phyloP scores from a whole-genome alignment of 2,888 invertebrate genomes.

The Eilema sororculum region DNA sequence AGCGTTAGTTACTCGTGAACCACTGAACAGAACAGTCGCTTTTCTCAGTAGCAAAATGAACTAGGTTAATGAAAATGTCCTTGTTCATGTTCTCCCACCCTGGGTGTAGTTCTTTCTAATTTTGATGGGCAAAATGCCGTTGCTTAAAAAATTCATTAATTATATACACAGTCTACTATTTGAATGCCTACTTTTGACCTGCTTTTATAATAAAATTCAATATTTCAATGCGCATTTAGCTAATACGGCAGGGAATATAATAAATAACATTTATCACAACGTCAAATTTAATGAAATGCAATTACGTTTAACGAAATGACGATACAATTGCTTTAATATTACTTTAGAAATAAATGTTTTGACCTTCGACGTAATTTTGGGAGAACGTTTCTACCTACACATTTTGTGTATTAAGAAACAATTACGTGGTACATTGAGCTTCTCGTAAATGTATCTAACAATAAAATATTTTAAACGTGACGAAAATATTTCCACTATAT shows the following conservation, averaged over 20 bases:
- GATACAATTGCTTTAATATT: constrained; percentile 12
- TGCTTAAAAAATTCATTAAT: not conserved
- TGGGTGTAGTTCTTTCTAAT: too few species aligned
- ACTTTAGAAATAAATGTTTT: constrained; percentile 5
- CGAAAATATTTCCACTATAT: not conserved
- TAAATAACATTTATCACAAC: constrained; percentile 3
- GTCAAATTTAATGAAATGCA: constrained; percentile 8
- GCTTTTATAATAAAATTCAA: not conserved
- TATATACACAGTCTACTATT: not conserved
- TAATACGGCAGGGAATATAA: not conserved
- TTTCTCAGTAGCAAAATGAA: too few species aligned
- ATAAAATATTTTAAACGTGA: not conserved
- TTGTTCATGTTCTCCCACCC: too few species aligned
- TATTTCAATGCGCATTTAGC: not conserved
- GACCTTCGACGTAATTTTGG: constrained; percentile 7
- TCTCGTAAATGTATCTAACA: not conserved
- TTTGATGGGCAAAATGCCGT: too few species aligned
- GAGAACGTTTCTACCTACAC: not conserved
- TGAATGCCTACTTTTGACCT: not conserved
- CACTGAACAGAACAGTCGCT: too few species aligned
- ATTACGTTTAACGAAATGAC: constrained; percentile 10
- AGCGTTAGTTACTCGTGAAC: too few species aligned
- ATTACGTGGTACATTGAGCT: not conserved
- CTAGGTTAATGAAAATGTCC: too few species aligned
- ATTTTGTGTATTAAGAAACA: not conserved